Base-by-base conservation (phyloP, 2,888 invertebrate species). In the Stegana nigrithorax region DNA sequence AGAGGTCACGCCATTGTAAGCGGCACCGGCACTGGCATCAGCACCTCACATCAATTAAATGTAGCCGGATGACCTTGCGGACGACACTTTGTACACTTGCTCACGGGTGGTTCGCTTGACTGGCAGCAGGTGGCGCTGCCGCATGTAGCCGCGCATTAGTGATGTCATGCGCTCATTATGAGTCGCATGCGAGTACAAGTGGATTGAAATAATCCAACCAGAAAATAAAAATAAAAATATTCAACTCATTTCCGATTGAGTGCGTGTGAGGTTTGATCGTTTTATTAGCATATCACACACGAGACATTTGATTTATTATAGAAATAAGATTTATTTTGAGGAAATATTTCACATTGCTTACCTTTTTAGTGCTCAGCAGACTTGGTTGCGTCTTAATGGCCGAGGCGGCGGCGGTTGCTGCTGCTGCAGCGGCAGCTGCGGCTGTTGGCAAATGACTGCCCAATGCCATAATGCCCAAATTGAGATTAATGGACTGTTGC, bases 391-490 rank as follows among this genome's bases (percentile, higher is more conserved):
- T 17, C 23, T 55, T 55, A 8, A 55, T 36, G 29, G 26, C 17
- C 2, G 42, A 6, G 14, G 45, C 45, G 21, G 45, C 45, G 21
- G 45, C 39, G 2, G n/a, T 8, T 1, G 39, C 39, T n/a, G 39
- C 39, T 14, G 10, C 36, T 3, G 39, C 39, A 39, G n/a, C 39
- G 5, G 29, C 29, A 7, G 29, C 29, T 29, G 29, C 29, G 2
- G 39, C 39, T 3, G n/a, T 26, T 6, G 29, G 53, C 23, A 55
- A 7, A 32, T 55, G 53, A 17, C 19, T 23, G 19, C 53, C 53
- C 53, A 55, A 19, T 55, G 53, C 53, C 36, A 55, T 55, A 8
- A 55, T 10, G 3, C 53, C 53, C 53, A 55, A 55, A 55, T 55
- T 55, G 32, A 55, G 53, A 55, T 55, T 55, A 25, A 55, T 36